A percentile compares a stretch with the other conserved stretches of the same genome.
These are phyloP conservation scores for Drosophila siamana DNA, from an alignment of 2,888 invertebrate genomes.

Conservation along the genomic window DNA sequence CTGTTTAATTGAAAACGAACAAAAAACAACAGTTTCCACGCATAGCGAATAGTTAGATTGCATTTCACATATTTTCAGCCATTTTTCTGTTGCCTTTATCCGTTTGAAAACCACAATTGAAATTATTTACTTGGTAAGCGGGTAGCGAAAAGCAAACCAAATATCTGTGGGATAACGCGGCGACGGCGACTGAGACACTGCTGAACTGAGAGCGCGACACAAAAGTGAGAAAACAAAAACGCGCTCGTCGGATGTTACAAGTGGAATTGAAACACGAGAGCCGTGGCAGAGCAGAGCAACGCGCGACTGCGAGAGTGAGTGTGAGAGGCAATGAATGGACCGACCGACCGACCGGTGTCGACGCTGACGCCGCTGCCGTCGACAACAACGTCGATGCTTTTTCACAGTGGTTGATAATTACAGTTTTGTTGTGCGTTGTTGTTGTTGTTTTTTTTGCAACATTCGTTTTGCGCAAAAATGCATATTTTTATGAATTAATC, in stretches of 20 bases:
- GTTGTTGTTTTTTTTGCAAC: constrained; percentile 23
- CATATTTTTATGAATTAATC: constrained; percentile 68
- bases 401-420: constrained; percentile 72
- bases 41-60: constrained; percentile 23
- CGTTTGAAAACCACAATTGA: constrained; percentile 27
- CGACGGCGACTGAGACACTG: constrained; percentile 60
- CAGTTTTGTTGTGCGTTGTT: constrained; percentile 29
- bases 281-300: constrained; percentile 4
- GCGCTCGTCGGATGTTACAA: constrained; percentile 57
- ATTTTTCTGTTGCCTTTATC: constrained; percentile 32
- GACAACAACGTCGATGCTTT: constrained; percentile 35
- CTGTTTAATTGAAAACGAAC: constrained; percentile 39
- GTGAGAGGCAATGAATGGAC: constrained; percentile 62
- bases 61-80: constrained; percentile 50
- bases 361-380: constrained; percentile 8
- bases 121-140: constrained; percentile 56
- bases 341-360: constrained; percentile 20
- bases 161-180: constrained; percentile 61
- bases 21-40: constrained; percentile 28
- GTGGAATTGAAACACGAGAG: constrained; percentile 70
- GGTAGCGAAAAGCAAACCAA: constrained; percentile 57
- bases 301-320: constrained; percentile 30
- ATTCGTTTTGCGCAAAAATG: constrained; percentile 45
- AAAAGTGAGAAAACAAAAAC: constrained; percentile 51
- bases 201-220: constrained; percentile 39